Base-by-base conservation (phyloP, 2,888 invertebrate species). In the Tyria jacobaeae region DNA sequence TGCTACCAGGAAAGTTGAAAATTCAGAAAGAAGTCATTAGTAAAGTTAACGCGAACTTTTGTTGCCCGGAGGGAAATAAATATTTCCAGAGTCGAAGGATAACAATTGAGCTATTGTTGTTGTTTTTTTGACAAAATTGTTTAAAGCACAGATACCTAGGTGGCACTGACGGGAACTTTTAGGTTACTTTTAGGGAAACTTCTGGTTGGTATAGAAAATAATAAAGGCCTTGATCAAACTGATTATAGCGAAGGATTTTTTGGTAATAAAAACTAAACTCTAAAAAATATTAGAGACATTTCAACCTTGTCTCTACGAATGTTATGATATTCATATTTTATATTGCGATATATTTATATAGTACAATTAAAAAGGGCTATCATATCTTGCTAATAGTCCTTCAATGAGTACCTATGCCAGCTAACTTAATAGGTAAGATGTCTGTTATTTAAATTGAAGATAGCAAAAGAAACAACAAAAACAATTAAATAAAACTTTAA, bases 11-110 rank as follows among this genome's bases (percentile, higher is more conserved):
- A 82, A 90, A 90, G 88, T 91, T 88, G 79, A 78, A 76, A 84
- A 84, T 86, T 86, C 78, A 83, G 86, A 92, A 91, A 91, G 89
- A 90, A 90, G 91, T 91, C 91, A 91, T 92, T 92, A 92, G 88
- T 82, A 69, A 88, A 91, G 87, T 90, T 91, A 79, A 74, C 79
- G 79, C 78, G 81, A 89, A 91, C 83, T 90, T 88, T 83, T n/a
- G 80, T 78, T 78, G 81, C 85, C 80, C 74, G 75, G 60, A 85
- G 85, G 87, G 87, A 87, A 87, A 89, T 88, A 91, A 92, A 91
- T 89, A 92, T 91, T 91, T 86, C 82, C 83, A 80, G 82, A 85
- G 85, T 83, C 83, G 81, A 79, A 79, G 82, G 83, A 88, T 87
- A 88, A 89, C 88, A 89, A 88, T 87, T 87, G 82, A 72, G 79